Evolutionary conservation across 1,140 invertebrate genomes (phyloP).

Genomic region (Galleria mellonella): DNA sequence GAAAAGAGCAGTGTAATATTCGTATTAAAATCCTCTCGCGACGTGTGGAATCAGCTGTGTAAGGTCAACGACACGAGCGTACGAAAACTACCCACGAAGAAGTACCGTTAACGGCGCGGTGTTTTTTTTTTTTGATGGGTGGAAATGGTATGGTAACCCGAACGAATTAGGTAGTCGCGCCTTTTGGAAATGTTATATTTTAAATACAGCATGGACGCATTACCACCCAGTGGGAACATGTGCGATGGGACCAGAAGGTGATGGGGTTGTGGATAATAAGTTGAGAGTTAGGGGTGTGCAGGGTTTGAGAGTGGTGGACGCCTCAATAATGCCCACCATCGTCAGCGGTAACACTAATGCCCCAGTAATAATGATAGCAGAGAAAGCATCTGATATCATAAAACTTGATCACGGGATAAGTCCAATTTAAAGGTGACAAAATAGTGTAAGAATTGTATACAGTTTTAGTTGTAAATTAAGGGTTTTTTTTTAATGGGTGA

Average conservation of each 20-base stretch:
- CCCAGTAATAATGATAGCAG: constrained; percentile 76
- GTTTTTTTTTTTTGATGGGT: too few relatives aligned
- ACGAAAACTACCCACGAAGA: too few relatives aligned
- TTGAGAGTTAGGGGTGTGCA: constrained; percentile 66
- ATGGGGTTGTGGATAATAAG: constrained; percentile 73
- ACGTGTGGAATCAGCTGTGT: too few relatives aligned
- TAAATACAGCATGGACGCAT: constrained; percentile 29
- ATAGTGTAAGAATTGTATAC: too few relatives aligned
- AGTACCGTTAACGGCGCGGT: too few relatives aligned
- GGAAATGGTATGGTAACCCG: too few relatives aligned
- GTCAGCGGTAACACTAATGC: constrained; percentile 36
- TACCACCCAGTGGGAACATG: constrained; percentile 69
- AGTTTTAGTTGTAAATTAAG: too few relatives aligned
- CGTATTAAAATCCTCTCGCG: too few relatives aligned
- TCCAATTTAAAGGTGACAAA: too few relatives aligned
- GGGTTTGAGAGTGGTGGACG: constrained; percentile 39
- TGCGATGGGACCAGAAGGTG: constrained; percentile 75
- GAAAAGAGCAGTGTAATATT: too few relatives aligned
- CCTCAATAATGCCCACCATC: constrained; percentile 34
- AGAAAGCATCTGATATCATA: constrained; percentile 79
- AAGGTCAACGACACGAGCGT: too few relatives aligned
- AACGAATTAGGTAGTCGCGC: constrained; percentile 76
- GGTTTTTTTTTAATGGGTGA: too few relatives aligned
- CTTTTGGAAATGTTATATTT: constrained; percentile 76
- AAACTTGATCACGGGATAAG: constrained; percentile 40